Conservation (phyloP, 2,113 vertebrate species). For the Trinectes maculatus region DNA sequence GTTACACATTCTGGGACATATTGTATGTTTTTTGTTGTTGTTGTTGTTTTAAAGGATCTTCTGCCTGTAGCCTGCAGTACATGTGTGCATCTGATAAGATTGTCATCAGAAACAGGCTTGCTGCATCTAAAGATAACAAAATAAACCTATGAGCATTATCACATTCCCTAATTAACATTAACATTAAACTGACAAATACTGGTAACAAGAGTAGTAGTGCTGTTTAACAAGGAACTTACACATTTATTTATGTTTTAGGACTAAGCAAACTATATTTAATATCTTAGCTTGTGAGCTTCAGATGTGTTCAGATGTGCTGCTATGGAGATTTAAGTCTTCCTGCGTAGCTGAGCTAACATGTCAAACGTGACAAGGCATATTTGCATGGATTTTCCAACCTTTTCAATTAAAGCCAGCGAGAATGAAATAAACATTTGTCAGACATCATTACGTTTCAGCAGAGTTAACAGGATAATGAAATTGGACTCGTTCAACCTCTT, state of each 20-base stretch:
- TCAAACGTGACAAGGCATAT: too few species aligned
- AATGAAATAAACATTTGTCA: background rate
- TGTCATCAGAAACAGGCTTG: too few species aligned
- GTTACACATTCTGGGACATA: background rate
- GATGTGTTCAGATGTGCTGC: background rate
- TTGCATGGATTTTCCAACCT: too few species aligned
- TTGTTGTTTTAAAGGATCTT: background rate
- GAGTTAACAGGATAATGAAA: background rate
- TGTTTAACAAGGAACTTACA: too few species aligned
- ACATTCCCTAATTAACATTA: too few species aligned
- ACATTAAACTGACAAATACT: too few species aligned
- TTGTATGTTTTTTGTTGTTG: background rate
- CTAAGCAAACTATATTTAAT: background rate
- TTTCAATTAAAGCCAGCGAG: too few species aligned
- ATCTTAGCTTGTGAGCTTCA: background rate
- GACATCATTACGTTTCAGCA: background rate
- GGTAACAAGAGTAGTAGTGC: too few species aligned
- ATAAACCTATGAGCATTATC: too few species aligned
- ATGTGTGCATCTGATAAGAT: too few species aligned
- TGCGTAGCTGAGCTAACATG: background rate
- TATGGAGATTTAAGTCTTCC: background rate
- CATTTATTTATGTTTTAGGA: too few species aligned
- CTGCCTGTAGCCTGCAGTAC: background rate
- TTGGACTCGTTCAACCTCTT: constrained; percentile 87
- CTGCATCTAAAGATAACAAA: too few species aligned